Conservation (phyloP, 1,140 invertebrate genomes). For the Delia radicum region DNA sequence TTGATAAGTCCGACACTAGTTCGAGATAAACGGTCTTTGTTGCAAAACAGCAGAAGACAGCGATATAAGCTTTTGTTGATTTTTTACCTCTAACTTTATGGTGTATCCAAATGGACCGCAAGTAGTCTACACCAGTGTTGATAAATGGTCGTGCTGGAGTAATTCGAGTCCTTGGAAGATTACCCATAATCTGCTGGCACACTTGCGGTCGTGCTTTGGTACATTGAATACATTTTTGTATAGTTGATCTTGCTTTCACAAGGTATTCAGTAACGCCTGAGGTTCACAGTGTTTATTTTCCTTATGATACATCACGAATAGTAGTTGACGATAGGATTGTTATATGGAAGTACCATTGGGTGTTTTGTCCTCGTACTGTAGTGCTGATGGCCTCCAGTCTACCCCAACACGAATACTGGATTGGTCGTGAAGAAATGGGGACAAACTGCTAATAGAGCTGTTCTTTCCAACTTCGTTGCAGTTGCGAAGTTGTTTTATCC, state of each 20-base stretch:
- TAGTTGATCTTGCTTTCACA: background rate
- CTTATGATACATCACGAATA: too few species aligned
- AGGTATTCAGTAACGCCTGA: constrained; percentile 5
- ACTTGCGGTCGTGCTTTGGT: background rate
- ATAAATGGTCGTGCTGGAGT: too few species aligned
- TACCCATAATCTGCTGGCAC: background rate
- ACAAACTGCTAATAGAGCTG: too few species aligned
- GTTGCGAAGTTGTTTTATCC: too few species aligned
- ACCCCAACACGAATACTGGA: too few species aligned
- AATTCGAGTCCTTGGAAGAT: too few species aligned
- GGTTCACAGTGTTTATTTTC: background rate
- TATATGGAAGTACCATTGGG: background rate
- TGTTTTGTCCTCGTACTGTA: too few species aligned
- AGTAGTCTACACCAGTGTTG: constrained; percentile 32
- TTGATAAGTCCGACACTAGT: constrained; percentile 34
- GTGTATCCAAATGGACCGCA: constrained; percentile 29
- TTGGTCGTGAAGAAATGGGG: too few species aligned
- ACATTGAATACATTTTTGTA: constrained; percentile 5
- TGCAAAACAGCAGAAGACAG: constrained; percentile 15
- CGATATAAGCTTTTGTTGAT: constrained; percentile 17
- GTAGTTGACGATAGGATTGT: too few species aligned
- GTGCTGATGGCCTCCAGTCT: background rate
- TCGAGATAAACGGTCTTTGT: constrained; percentile 46
- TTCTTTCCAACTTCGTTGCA: too few species aligned
- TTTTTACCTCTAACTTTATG: constrained; percentile 21